Evolutionary conservation across 2,888 invertebrate genomes (phyloP), one percentile per base, ranked within the genome.

Genomic region (Corbicula japonica): DNA sequence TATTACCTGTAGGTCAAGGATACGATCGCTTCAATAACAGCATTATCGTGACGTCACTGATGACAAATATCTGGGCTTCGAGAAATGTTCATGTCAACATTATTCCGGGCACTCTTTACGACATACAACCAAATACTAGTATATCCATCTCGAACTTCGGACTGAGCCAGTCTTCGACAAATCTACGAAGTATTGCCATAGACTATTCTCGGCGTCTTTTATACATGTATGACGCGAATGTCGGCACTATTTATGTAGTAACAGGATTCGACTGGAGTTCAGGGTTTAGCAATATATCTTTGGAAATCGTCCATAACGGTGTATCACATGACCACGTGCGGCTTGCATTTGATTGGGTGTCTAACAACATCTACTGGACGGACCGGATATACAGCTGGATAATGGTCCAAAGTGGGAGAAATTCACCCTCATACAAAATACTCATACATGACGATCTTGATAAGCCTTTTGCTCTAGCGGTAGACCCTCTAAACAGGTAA

Each of bases 301-400:
- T 34, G 12, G 21, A n/a, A 12, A 15, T 12, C 6, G 18, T 68
- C 1, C 76, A 76, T 48, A 12, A 3, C 1, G 76, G 76, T 15
- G 35, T 76, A 15, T 70, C 76, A 3, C 23, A 35, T 8, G 35
- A 41, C 30, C 35, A 28, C n/a, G 65, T 50, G 8, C 61, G 69
- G 32, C 15, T 76, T 1, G 56, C 69, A 12, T 46, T 76, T 8
- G 76, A 76, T 48, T 76, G 76, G 76, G 56, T 70, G n/a, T 48
- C 70, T 26, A 50, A 65, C 60, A 76, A 76, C 52, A 34, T 76
- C 2, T 76, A 76, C 60, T 76, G 76, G 76, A 76, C 76, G 2
- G 76, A 76, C 50, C 65, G 60, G 10, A 15, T 70, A 35, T 76
- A 34, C 28, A 35, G 60, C 0, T 76, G 76, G 76, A 76, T 76